phyloP scores from a whole-genome alignment of 2,888 invertebrate genomes.

The Cryptocephalus moraei region DNA sequence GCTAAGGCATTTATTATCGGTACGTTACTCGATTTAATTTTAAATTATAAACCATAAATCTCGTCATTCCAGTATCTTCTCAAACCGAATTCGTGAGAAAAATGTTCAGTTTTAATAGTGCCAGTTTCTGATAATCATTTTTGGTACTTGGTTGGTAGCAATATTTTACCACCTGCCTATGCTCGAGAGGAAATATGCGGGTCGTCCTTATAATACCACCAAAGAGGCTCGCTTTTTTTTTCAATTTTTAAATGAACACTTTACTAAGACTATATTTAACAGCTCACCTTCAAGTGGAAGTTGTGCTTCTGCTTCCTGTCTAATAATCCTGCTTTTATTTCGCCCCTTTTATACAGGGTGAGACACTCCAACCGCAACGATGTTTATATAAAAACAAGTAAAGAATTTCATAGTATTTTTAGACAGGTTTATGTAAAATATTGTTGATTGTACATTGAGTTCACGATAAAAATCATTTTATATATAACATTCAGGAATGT shows the following conservation, averaged over 20 bases:
- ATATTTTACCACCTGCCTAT: slow-evolving; percentile 2
- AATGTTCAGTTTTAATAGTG: slow-evolving; percentile 6
- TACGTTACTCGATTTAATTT: not conserved
- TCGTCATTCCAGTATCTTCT: slow-evolving; percentile 4
- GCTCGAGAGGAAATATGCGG: slow-evolving; percentile 1
- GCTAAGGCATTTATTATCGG: not conserved
- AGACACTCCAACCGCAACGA: not conserved
- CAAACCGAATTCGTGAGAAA: slow-evolving; percentile 8
- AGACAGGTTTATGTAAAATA: no score
- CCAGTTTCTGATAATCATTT: slow-evolving; percentile 10
- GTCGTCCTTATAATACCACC: not conserved
- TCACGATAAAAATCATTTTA: no score
- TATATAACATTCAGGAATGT: no score
- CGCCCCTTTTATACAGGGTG: not conserved
- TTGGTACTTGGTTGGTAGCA: slow-evolving; percentile 9
- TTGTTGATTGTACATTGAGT: no score
- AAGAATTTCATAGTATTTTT: no score
- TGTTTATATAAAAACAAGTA: no score
- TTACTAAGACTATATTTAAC: not conserved
- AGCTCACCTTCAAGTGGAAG: not conserved
- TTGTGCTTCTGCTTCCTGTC: slow-evolving; percentile 9
- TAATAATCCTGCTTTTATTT: slow-evolving; percentile 2
- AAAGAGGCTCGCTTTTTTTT: no score
- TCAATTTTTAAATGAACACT: not conserved
- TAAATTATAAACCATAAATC: slow-evolving; percentile 2